Evolutionary conservation across 2,113 vertebrate species (phyloP).

Genomic region (Lagenorhynchus albirostris): DNA sequence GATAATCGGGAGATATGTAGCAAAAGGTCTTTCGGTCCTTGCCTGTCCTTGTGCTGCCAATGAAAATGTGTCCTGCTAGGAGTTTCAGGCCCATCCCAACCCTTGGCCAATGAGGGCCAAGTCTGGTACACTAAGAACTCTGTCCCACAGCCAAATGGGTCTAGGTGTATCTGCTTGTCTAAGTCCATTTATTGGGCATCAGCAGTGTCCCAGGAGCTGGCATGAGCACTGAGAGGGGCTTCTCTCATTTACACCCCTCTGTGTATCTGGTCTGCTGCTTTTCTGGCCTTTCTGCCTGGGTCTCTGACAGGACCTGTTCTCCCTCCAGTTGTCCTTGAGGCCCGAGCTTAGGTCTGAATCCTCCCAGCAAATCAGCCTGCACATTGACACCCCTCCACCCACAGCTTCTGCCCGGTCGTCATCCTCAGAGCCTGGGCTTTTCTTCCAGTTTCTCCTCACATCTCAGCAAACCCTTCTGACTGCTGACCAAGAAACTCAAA

Average conservation of each 20-base stretch:
- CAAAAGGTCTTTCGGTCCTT: neutral
- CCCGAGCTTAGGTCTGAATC: neutral
- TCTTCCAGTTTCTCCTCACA: neutral
- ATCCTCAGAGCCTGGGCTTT: neutral
- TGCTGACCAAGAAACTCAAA: slow-evolving; percentile 16
- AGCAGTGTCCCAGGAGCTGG: neutral
- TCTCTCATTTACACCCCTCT: neutral
- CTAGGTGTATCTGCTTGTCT: neutral
- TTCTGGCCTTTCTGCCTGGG: neutral
- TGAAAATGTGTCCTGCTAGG: neutral
- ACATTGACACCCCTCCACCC: neutral
- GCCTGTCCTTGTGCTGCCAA: neutral
- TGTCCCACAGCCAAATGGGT: neutral
- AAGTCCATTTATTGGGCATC: neutral
- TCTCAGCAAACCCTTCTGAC: neutral
- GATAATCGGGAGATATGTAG: neutral
- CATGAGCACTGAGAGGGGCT: neutral
- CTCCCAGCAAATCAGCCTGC: neutral
- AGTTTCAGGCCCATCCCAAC: neutral
- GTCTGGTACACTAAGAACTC: neutral
- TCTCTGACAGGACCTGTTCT: neutral
- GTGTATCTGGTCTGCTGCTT: neutral
- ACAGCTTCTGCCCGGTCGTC: neutral
- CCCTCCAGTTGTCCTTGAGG: neutral
- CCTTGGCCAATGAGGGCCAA: neutral